Conservation (phyloP, 2,797 vertebrate species). For the Semotilus atromaculatus region DNA sequence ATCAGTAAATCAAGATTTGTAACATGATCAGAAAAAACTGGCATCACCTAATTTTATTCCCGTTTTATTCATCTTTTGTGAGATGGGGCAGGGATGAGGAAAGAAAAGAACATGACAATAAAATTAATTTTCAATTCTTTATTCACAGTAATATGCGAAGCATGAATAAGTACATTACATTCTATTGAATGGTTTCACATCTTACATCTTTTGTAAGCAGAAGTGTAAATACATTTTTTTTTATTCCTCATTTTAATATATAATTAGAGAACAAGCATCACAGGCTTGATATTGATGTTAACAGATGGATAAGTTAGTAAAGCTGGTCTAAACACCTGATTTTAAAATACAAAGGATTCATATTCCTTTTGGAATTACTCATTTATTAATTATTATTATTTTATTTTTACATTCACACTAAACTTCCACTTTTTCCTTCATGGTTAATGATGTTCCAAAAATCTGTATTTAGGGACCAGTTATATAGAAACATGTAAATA, state of each 20-base stretch:
- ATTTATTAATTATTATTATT: neutral
- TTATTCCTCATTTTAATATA: neutral
- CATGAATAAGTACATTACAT: slow-evolving; percentile 42
- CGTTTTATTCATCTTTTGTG: neutral
- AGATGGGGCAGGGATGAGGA: neutral
- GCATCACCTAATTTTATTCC: neutral
- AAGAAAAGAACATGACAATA: neutral
- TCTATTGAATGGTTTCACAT: neutral
- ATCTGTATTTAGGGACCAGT: neutral
- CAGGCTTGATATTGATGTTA: neutral
- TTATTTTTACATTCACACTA: neutral
- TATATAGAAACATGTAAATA: slow-evolving; percentile 19
- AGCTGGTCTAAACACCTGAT: slow-evolving; percentile 1
- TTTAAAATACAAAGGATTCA: neutral
- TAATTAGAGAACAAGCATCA: neutral
- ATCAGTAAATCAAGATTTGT: slow-evolving; percentile 1
- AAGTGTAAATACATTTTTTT: neutral
- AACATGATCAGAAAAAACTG: neutral
- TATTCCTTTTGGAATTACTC: too few species aligned
- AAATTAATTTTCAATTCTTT: slow-evolving; percentile 29
- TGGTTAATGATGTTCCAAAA: slow-evolving; percentile 4
- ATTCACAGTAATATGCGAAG: slow-evolving; percentile 55
- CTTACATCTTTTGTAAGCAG: slow-evolving; percentile 1
- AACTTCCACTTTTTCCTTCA: neutral
- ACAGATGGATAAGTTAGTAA: slow-evolving; percentile 18